These are phyloP conservation scores for Thalassoma bifasciatum DNA, from an alignment of 2,113 vertebrate genomes.

Conservation along the genomic window DNA sequence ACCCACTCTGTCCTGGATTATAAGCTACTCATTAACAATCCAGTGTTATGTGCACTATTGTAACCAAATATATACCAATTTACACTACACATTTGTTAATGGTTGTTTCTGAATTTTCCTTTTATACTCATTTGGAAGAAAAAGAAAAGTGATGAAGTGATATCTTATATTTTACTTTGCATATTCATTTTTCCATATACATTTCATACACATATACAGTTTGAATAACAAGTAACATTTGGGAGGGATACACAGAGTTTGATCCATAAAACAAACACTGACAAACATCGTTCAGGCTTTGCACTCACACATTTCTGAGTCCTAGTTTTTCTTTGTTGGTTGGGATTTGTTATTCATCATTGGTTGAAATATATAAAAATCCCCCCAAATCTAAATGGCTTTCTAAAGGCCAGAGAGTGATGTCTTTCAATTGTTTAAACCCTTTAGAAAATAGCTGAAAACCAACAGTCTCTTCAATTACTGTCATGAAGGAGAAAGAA, in stretches of 20 bases:
- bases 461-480: too few relatives aligned
- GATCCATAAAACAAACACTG: conserved; percentile 58
- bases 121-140: conserved; percentile 6
- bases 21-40: conserved; percentile 28
- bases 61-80: conserved; percentile 54
- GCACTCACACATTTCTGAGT: conserved; percentile 28
- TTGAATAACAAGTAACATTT: conserved; percentile 63
- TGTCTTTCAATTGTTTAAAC: background rate
- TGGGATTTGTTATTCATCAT: background rate
- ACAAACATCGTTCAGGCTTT: conserved; percentile 39
- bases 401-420: background rate
- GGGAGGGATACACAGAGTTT: conserved; percentile 55
- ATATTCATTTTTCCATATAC: conserved; percentile 56
- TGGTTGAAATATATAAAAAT: background rate
- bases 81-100: conserved; percentile 9
- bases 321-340: background rate
- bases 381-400: background rate
- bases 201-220: conserved; percentile 69
- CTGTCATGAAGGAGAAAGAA: too few relatives aligned
- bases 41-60: conserved; percentile 40
- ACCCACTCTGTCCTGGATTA: conserved; percentile 36
- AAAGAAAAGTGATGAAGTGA: conserved; percentile 16
- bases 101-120: background rate
- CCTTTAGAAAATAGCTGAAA: too few relatives aligned
- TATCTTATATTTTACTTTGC: conserved; percentile 68